phyloP scores from a whole-genome alignment of 1,140 invertebrate genomes.

The Brachionus sp. region DNA sequence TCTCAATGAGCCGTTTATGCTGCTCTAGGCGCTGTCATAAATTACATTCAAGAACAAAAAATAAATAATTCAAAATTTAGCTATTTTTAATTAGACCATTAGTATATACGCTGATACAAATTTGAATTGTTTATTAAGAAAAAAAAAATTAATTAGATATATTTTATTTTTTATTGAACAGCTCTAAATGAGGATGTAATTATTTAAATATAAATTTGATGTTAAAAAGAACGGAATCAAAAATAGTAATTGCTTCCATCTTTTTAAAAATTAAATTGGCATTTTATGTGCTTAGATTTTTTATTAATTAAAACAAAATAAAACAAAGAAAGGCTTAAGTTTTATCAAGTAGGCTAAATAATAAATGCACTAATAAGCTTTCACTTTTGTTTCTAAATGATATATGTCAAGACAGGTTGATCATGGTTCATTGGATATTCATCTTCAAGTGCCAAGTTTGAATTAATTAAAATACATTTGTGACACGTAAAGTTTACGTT shows the following conservation, averaged over 20 bases:
- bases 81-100: not conserved
- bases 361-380: not conserved
- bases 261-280: not conserved
- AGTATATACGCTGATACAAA: not conserved
- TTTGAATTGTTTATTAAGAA: not conserved
- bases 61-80: not conserved
- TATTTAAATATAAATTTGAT: not conserved
- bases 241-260: not conserved
- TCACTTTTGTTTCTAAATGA: not conserved
- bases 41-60: not conserved
- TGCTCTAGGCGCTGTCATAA: not conserved
- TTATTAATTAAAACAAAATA: not conserved
- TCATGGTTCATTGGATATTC: not conserved
- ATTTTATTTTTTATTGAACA: not conserved
- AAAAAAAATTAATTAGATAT: no score
- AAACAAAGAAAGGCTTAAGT: not conserved
- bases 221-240: not conserved
- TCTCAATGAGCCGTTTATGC: not conserved
- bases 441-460: not conserved
- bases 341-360: not conserved
- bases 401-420: not conserved
- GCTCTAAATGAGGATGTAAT: not conserved
- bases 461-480: not conserved
- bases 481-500: not conserved
- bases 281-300: not conserved